Evolutionary conservation across 2,113 vertebrate species (phyloP), one percentile per base, ranked within the genome.

Genomic region (Opisthocomus hoazin): DNA sequence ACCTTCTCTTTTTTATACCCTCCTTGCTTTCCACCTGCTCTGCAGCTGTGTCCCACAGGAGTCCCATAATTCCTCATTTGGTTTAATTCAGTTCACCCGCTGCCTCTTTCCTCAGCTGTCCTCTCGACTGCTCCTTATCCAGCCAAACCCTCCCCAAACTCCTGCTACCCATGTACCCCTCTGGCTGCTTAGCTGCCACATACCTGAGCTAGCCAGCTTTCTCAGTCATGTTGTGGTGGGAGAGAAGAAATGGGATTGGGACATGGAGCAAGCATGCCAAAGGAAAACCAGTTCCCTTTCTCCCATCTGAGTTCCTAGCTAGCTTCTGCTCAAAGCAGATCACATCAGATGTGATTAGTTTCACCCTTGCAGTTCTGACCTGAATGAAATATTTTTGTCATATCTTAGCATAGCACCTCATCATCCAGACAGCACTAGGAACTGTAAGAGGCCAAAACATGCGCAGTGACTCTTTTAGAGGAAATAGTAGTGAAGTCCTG

Each of bases 211-310:
- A 63, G 7, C 9, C 0, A 1, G 19, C 30, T 84, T 96, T 57
- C 37, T 73, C 68, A 39, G 41, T 11, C 0, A 0, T 0, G 0
- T 12, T 34, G 16, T 8, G 14, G 36, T 84, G 9, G 46, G 22
- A 70, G 10, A 78, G 13, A 21, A 56, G 34, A 77, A 69, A 89
- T 78, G 18, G 7, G 5, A 64, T 27, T 6, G 34, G 24, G 45
- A 61, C 17, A 37, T 4, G 12, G n/a, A 65, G 24, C 79, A 83
- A 56, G 34, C 36, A 88, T 18, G 37, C 61, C 37, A 61, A 68
- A 77, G 34, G 74, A 15, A 64, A 6, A 56, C 39, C 34, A 63
- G 57, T 57, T 65, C 37, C 23, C 30, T 70, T 56, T 29, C 5
- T 74, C 48, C 32, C 7, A 2, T 66, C 32, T 74, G 34, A 80